A percentile compares a stretch with the other conserved stretches of the same genome.
These are phyloP conservation scores for Eristalis pertinax DNA, from an alignment of 2,888 invertebrate species.

Conservation along the genomic window DNA sequence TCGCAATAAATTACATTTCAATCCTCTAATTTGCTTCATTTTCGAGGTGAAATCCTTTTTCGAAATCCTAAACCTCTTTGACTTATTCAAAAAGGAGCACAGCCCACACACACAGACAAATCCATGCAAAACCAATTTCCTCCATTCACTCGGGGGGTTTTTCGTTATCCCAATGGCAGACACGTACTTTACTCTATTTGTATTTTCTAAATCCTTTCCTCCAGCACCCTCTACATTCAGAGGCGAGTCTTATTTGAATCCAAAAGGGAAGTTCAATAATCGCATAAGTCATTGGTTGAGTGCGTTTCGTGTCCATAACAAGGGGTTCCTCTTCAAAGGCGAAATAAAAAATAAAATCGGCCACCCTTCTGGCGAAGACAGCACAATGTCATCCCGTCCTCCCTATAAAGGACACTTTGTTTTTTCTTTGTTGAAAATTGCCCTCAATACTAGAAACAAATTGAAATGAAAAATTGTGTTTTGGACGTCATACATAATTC, in stretches of 20 bases:
- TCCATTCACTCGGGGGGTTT: constrained; percentile 33
- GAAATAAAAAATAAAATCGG: constrained; percentile 30
- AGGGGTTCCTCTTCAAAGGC: constrained; percentile 47
- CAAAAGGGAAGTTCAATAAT: constrained; percentile 69
- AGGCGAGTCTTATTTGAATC: constrained; percentile 53
- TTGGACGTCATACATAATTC: constrained; percentile 37
- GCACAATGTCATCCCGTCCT: constrained; percentile 1
- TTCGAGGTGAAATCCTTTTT: constrained; percentile 68
- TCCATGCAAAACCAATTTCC: constrained; percentile 28
- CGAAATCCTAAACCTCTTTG: constrained; percentile 64
- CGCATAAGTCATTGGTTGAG: constrained; percentile 72
- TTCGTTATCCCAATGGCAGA: constrained; percentile 68
- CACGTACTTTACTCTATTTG: constrained; percentile 43
- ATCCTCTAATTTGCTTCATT: constrained; percentile 73
- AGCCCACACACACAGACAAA: constrained; percentile 6
- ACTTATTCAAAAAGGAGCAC: constrained; percentile 53
- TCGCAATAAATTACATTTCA: constrained; percentile 68
- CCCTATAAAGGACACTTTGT: constrained; percentile 16
- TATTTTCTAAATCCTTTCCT: constrained; percentile 56
- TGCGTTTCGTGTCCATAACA: constrained; percentile 66
- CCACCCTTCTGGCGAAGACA: not conserved
- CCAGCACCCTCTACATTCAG: constrained; percentile 25
- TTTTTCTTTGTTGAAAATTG: constrained; percentile 27
- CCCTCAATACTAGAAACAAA: constrained; percentile 46
- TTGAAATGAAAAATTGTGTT: constrained; percentile 40